Conservation (phyloP, 2,113 vertebrate genomes). For the Pomatostomus ruficeps region DNA sequence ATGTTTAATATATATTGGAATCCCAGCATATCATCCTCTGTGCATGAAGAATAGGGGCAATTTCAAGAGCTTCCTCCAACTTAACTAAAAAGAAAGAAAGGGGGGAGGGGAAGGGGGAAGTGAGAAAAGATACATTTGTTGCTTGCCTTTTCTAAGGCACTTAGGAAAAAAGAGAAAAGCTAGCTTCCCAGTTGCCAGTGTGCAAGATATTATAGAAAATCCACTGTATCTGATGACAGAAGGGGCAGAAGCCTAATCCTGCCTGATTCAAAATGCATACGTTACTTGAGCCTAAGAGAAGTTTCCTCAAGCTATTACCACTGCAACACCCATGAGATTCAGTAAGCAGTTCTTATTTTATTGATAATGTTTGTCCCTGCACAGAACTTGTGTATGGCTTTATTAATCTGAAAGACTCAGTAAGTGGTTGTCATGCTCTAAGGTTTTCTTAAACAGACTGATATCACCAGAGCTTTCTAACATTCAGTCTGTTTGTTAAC, state of each 20-base stretch:
- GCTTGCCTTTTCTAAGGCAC: not conserved
- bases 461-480: slow-evolving; percentile 10
- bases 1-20: not conserved
- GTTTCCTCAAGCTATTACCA: not conserved
- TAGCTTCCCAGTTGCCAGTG: not conserved
- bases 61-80: not conserved
- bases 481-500: slow-evolving; percentile 34
- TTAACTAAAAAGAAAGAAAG: not conserved
- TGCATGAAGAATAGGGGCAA: not conserved
- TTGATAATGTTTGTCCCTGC: not conserved
- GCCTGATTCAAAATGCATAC: not conserved
- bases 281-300: not conserved
- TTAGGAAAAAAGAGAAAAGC: not conserved
- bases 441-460: slow-evolving; percentile 32
- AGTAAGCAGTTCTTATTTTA: not conserved
- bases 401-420: slow-evolving; percentile 48
- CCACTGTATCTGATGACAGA: not conserved
- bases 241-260: not conserved
- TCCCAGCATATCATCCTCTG: not conserved
- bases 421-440: slow-evolving; percentile 3
- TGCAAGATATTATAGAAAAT: not conserved
- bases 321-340: not conserved
- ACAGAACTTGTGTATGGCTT: not conserved
- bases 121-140: not conserved
- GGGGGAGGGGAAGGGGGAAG: not conserved